These are phyloP conservation scores for Anastrepha obliqua DNA, from an alignment of 1,140 invertebrate genomes.

Conservation along the genomic window DNA sequence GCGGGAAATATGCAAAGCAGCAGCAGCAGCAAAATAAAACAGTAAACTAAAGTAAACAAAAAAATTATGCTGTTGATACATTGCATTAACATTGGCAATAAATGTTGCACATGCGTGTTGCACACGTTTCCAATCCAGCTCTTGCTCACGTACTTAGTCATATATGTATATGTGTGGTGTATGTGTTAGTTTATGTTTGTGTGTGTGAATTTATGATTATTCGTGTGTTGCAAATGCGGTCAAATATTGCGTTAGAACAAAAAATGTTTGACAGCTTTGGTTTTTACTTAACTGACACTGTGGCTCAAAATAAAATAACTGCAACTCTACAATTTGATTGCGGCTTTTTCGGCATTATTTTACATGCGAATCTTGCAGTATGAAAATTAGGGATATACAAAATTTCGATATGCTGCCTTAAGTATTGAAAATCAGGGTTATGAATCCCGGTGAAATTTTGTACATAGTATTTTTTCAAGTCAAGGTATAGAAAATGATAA, in stretches of 20 bases:
- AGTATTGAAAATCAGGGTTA: no score
- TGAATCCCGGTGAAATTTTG: no score
- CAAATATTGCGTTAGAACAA: neutral
- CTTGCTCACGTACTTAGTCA: neutral
- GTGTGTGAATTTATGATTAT: no score
- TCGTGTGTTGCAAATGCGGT: neutral
- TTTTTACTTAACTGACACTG: no score
- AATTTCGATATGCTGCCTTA: no score
- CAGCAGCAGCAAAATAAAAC: neutral
- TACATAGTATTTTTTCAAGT: no score
- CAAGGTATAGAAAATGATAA: no score
- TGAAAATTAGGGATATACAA: no score
- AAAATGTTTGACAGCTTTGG: neutral
- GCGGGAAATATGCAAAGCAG: conserved; percentile 4
- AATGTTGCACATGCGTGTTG: conserved; percentile 42
- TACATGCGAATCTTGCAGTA: no score
- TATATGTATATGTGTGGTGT: neutral
- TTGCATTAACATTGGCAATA: conserved; percentile 22
- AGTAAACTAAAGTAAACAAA: neutral
- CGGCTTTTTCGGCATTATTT: no score
- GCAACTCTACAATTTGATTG: no score
- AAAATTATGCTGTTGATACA: neutral
- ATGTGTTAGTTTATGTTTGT: neutral
- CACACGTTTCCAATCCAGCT: neutral
- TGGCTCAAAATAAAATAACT: no score